These are phyloP conservation scores for Eucidaris tribuloides DNA, from an alignment of 35 echinoderm and acorn worm genomes.

Conservation along the genomic window DNA sequence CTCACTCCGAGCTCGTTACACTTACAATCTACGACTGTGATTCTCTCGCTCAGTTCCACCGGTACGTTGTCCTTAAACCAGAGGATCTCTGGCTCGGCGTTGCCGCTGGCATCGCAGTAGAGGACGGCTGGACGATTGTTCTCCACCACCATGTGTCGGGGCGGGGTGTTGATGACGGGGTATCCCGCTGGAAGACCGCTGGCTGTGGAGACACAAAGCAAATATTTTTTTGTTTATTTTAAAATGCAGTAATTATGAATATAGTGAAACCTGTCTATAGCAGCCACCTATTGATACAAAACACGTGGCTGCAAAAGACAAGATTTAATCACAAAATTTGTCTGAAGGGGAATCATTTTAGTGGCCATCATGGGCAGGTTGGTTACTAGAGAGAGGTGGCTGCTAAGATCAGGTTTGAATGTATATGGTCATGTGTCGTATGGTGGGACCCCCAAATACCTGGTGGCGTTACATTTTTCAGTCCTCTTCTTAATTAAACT, in stretches of 20 bases:
- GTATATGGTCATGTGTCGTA: too few species aligned
- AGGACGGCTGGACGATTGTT: slow-evolving; percentile 49
- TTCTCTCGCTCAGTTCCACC: slow-evolving; percentile 36
- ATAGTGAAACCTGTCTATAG: background rate
- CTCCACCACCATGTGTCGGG: slow-evolving; percentile 51
- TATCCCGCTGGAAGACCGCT: slow-evolving; percentile 63
- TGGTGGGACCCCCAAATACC: too few species aligned
- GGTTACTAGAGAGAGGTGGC: too few species aligned
- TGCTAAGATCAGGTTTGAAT: too few species aligned
- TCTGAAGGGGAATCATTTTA: background rate
- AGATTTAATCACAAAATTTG: background rate
- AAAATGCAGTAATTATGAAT: background rate
- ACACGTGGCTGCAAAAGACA: background rate
- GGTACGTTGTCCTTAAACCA: slow-evolving; percentile 69
- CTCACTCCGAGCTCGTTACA: background rate
- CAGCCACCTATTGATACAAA: background rate
- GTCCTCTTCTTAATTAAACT: too few species aligned
- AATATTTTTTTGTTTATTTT: background rate
- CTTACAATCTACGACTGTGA: slow-evolving; percentile 48
- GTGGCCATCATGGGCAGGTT: background rate
- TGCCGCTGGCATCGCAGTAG: slow-evolving; percentile 53
- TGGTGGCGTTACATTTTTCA: too few species aligned
- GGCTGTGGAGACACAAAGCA: slow-evolving; percentile 35
- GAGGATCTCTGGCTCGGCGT: slow-evolving; percentile 71
- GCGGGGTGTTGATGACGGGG: slow-evolving; percentile 35